A percentile compares a stretch with the other conserved stretches of the same genome.
Evolutionary conservation across 2,113 vertebrate genomes (phyloP).

Genomic region (Nannospalax galili): DNA sequence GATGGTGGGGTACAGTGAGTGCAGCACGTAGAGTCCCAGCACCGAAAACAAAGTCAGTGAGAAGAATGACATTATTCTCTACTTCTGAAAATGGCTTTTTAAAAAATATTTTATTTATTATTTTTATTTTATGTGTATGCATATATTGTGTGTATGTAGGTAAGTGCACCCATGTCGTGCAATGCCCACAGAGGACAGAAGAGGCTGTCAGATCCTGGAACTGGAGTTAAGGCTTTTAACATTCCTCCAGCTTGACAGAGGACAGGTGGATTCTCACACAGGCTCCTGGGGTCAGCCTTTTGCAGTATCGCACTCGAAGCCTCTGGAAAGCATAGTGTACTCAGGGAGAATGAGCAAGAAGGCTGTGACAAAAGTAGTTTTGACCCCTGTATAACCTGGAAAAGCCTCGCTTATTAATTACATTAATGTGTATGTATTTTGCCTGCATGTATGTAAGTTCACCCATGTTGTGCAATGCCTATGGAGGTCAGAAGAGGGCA

Average conservation of each 20-base stretch:
- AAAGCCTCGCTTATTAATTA: neutral
- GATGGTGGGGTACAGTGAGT: neutral
- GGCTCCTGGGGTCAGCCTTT: neutral
- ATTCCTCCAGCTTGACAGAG: neutral
- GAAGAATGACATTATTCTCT: neutral
- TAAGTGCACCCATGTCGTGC: no score
- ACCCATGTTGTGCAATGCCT: no score
- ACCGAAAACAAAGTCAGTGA: neutral
- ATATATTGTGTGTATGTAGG: no score
- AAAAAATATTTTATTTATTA: no score
- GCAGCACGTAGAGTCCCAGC: neutral
- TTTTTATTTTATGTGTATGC: no score
- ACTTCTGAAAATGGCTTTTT: neutral
- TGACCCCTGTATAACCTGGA: no score
- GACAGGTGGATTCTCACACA: neutral
- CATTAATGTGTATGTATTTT: no score
- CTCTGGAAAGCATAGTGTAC: neutral
- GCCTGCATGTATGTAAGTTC: no score
- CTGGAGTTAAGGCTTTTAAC: constrained; percentile 20
- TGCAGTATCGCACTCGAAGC: no score
- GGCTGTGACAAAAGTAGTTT: neutral
- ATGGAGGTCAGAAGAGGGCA: no score
- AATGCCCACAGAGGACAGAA: no score
- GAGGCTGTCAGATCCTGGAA: no score
- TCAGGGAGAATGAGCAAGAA: neutral